Percentiles rank a stretch among this genome's conserved stretches.
Conservation (phyloP, 2,113 vertebrate genomes). For the Alethe castanea region DNA sequence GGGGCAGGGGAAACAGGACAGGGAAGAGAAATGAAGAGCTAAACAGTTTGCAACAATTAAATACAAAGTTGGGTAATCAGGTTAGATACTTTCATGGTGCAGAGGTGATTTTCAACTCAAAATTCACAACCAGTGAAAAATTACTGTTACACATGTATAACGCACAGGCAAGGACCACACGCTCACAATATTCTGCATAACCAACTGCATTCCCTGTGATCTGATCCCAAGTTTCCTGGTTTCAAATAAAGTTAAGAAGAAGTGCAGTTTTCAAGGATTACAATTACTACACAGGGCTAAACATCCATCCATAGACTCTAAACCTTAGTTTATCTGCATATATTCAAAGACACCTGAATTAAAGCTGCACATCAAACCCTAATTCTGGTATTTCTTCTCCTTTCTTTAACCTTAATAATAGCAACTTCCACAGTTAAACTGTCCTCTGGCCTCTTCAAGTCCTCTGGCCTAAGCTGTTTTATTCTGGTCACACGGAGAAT, state of each 20-base stretch:
- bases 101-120: not conserved
- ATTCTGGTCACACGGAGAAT: not conserved
- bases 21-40: not conserved
- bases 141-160: not conserved
- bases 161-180: not conserved
- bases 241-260: not conserved
- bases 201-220: not conserved
- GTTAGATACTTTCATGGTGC: not conserved
- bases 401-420: not conserved
- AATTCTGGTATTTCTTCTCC: not conserved
- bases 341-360: not conserved
- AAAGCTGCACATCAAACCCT: not conserved
- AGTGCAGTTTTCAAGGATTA: not conserved
- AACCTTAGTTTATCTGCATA: not conserved
- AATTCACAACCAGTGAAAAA: not conserved
- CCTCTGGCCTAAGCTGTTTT: not conserved
- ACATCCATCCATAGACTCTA: not conserved
- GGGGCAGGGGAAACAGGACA: accelerated
- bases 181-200: not conserved
- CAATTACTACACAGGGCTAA: not conserved
- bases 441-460: not conserved
- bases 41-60: not conserved
- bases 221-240: not conserved
- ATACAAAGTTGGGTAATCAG: not conserved
- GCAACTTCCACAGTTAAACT: not conserved